Base-by-base conservation (phyloP, 92 coral and sea anemone species). In the Epizoanthus fatuus region DNA sequence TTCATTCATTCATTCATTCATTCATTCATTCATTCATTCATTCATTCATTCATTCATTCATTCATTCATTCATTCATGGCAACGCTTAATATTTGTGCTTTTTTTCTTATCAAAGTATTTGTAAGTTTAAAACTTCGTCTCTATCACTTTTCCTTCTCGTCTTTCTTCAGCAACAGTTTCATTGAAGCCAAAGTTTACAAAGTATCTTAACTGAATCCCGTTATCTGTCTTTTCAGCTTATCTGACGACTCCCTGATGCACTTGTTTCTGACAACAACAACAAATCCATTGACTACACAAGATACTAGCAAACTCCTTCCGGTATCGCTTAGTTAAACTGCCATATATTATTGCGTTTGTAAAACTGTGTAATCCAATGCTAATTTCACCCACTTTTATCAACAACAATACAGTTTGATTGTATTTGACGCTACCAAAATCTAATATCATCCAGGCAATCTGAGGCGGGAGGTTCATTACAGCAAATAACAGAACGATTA, bases 341-440 rank as follows among this genome's bases (percentile, higher is more conserved):
- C 75, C 75, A 45, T 70, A 70, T 12, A 70, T 53, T 70, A 70
- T 70, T 17, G 75, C 16, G 55, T 70, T 70, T 42, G 75, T 17
- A n/a, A 70, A 70, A 45, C 75, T 70, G 75, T 70, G 57, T 1
- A 70, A 3, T 40, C 54, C 75, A 70, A 22, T 70, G 56, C 55
- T 70, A 70, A 70, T 40, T 14, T 5, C 32, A 44, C 54, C 75
- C 6, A 70, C n/a, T 44, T 44, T 7, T 0, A 17, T 1, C 57
- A 70, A 53, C 29, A 19, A n/a, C 25, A 42, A 70, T 2, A 13
- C 38, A 5, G 9, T 7, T 44, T 40, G 9, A 6, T 70, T 12
- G 75, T 40, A 25, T 42, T 42, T 53, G 19, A 1, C 6, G 47
- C 17, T 70, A 29, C 75, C 56, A 44, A 70, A 70, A 20, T 70